These are phyloP conservation scores for Macrotis lagotis DNA, from an alignment of 2,113 vertebrate genomes.

Conservation along the genomic window DNA sequence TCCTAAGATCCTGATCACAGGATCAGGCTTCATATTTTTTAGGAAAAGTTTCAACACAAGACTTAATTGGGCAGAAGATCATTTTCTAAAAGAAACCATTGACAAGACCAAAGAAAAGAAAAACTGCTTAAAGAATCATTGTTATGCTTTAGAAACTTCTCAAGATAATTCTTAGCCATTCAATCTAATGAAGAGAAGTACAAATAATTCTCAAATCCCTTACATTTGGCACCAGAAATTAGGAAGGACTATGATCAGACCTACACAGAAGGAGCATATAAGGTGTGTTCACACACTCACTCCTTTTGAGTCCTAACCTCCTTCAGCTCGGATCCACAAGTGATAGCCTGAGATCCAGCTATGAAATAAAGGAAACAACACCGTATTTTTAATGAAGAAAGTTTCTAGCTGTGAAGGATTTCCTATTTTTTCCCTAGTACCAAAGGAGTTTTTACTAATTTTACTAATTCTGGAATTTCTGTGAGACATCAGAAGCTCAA, in stretches of 20 bases:
- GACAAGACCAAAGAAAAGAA: conserved; percentile 53
- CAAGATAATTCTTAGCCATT: conserved; percentile 27
- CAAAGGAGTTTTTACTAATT: neutral
- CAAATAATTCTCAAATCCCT: neutral
- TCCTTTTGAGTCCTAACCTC: neutral
- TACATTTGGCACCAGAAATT: conserved; percentile 43
- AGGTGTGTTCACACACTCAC: neutral
- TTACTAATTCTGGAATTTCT: neutral
- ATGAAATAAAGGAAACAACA: neutral
- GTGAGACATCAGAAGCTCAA: neutral
- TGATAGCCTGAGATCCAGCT: neutral
- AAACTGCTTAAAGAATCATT: conserved; percentile 30
- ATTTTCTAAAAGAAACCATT: conserved; percentile 21
- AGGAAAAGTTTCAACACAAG: conserved; percentile 44
- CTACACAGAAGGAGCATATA: neutral
- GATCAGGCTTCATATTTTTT: conserved; percentile 22
- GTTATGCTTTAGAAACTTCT: conserved; percentile 43
- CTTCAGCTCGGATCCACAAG: neutral
- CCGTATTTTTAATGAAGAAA: neutral
- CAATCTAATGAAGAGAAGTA: conserved; percentile 23
- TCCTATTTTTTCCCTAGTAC: neutral
- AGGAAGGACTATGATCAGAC: conserved; percentile 30
- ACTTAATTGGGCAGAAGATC: conserved; percentile 20
- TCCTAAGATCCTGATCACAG: neutral
- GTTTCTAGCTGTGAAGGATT: neutral